Evolutionary conservation across 2,113 vertebrate genomes (phyloP).

Genomic region (Seriola aureovittata): DNA sequence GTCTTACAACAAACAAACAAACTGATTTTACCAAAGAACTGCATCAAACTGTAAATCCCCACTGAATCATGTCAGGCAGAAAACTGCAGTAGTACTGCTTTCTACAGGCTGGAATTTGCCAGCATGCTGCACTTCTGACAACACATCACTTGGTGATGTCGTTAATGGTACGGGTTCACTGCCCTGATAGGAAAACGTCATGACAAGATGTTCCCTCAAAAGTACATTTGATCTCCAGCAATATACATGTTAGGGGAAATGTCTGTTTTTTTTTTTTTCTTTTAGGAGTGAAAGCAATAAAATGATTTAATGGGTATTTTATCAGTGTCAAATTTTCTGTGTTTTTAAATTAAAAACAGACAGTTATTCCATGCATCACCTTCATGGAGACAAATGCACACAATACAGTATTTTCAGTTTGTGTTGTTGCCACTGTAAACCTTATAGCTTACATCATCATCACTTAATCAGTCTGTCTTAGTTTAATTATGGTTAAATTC

Average conservation of each 20-base stretch:
- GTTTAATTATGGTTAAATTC: not conserved
- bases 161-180: no score
- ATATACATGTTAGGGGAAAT: no score
- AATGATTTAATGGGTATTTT: no score
- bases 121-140: not conserved
- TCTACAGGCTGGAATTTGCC: not conserved
- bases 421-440: not conserved
- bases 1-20: no score
- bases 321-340: no score
- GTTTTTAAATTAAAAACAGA: not conserved
- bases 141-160: no score
- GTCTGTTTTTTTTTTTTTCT: no score
- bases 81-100: slow-evolving; percentile 9
- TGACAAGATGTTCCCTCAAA: no score
- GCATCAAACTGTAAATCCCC: not conserved
- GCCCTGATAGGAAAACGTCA: not conserved
- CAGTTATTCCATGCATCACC: not conserved
- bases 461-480: not conserved
- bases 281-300: no score
- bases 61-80: not conserved
- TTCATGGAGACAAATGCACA: not conserved
- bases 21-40: not conserved
- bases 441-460: not conserved
- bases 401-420: not conserved
- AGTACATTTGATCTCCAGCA: no score